These are phyloP conservation scores for Otolemur garnettii DNA, from an alignment of 2,113 vertebrate species.

Conservation along the genomic window DNA sequence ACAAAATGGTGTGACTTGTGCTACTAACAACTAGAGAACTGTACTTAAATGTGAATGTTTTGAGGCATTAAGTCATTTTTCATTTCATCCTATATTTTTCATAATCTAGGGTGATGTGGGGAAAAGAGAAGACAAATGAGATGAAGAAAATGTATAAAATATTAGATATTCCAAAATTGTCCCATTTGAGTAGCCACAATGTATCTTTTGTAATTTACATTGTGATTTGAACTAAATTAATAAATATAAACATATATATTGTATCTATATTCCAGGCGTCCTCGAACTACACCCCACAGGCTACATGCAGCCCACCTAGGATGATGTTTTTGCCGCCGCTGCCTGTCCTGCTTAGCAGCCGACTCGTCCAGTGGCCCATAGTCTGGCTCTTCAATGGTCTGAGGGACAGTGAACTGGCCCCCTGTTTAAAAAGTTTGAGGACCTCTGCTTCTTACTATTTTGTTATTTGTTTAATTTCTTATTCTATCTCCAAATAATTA, in stretches of 20 bases:
- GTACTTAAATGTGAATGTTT: background rate
- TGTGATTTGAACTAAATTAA: background rate
- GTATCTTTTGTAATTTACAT: background rate
- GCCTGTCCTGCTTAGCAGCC: too few species aligned
- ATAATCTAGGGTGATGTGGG: background rate
- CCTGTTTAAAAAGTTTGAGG: too few species aligned
- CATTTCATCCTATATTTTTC: background rate
- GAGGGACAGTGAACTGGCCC: too few species aligned
- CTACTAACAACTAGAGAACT: background rate
- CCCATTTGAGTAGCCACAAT: background rate
- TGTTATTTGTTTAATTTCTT: background rate
- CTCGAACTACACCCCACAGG: too few species aligned
- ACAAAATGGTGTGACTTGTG: background rate
- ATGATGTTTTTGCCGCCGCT: too few species aligned
- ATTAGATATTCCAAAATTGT: background rate
- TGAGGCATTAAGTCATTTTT: background rate
- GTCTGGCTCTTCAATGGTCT: too few species aligned
- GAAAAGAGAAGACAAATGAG: background rate
- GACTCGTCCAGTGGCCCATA: too few species aligned
- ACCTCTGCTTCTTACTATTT: background rate
- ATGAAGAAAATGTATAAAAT: background rate
- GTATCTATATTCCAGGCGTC: background rate
- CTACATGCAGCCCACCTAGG: too few species aligned
- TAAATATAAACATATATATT: background rate
- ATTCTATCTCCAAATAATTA: background rate